Evolutionary conservation across 2,888 invertebrate species (phyloP).

Genomic region (Aporophyla nigra): DNA sequence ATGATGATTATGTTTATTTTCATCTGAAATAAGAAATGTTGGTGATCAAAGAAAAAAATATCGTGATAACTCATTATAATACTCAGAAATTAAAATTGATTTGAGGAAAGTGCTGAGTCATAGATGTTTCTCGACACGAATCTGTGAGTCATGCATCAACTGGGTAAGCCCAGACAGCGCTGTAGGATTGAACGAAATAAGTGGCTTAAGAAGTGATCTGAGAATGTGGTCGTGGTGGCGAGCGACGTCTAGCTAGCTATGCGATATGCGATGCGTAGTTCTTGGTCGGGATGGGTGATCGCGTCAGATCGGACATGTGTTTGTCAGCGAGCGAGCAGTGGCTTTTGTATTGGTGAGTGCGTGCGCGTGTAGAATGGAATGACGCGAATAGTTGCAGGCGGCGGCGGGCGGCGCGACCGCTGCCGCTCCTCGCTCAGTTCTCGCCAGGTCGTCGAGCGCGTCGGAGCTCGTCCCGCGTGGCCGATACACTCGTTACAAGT

Average conservation of each 20-base stretch:
- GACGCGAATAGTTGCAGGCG: constrained; percentile 88
- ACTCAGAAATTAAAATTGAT: constrained; percentile 47
- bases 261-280: constrained; percentile 68
- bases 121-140: constrained; percentile 46
- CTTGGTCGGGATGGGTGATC: constrained; percentile 71
- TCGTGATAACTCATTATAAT: constrained; percentile 41
- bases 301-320: constrained; percentile 77
- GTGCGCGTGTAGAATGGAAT: constrained; percentile 86
- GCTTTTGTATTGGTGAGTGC: constrained; percentile 87
- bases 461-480: constrained; percentile 87
- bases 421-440: constrained; percentile 79
- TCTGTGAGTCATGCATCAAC: constrained; percentile 65
- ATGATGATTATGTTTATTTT: constrained; percentile 17
- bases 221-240: constrained; percentile 34
- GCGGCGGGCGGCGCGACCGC: constrained; percentile 75
- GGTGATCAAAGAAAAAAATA: constrained; percentile 23
- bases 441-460: constrained; percentile 81
- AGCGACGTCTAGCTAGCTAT: constrained; percentile 62
- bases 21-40: background rate
- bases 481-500: constrained; percentile 76
- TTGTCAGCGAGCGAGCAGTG: constrained; percentile 78
- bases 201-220: constrained; percentile 22
- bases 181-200: constrained; percentile 27
- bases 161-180: constrained; percentile 60
- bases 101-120: constrained; percentile 70